phyloP scores from a whole-genome alignment of 2,888 invertebrate genomes.

The Pterobdella sp. region DNA sequence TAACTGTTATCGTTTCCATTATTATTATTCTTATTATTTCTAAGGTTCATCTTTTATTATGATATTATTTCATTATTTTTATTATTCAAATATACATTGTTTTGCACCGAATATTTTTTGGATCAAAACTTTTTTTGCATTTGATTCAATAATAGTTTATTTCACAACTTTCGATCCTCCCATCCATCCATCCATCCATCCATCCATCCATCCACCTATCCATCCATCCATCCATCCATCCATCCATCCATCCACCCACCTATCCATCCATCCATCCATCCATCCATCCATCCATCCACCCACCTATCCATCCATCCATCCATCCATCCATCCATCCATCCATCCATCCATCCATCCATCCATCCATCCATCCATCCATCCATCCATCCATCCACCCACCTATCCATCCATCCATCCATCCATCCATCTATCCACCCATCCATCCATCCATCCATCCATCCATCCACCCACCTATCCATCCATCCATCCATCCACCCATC shows the following conservation, averaged over 20 bases:
- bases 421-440: neutral
- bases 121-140: too few relatives aligned
- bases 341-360: conserved; percentile 12
- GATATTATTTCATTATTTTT: neutral
- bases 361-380: neutral
- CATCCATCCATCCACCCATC: neutral
- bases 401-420: conserved; percentile 4
- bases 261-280: conserved; percentile 10
- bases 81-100: too few relatives aligned
- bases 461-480: conserved; percentile 12
- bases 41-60: neutral
- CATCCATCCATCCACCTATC: too few relatives aligned
- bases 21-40: too few relatives aligned
- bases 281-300: conserved; percentile 2
- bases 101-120: too few relatives aligned
- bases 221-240: too few relatives aligned
- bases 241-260: too few relatives aligned
- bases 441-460: neutral
- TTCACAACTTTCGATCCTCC: neutral
- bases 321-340: conserved; percentile 2
- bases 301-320: conserved; percentile 8
- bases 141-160: too few relatives aligned
- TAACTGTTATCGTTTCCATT: too few relatives aligned
- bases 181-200: conserved; percentile 8
- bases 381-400: neutral